phyloP scores from a whole-genome alignment of 2,113 vertebrate genomes.

The Neotoma lepida region DNA sequence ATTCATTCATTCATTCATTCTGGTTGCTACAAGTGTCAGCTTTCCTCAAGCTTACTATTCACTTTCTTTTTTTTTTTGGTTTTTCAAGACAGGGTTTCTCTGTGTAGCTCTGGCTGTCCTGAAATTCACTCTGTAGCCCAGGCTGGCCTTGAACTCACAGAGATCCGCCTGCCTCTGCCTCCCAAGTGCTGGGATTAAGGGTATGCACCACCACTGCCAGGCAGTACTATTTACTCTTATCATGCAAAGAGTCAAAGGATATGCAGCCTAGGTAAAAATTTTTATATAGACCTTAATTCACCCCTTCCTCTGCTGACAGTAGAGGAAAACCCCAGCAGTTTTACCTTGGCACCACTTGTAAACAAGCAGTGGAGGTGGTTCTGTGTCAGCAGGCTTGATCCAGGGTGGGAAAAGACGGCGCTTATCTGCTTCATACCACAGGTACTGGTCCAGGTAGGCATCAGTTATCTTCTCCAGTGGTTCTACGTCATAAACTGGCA shows the following conservation, averaged over 20 bases:
- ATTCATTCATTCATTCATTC: neutral
- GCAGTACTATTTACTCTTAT: neutral
- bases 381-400: constrained; percentile 99
- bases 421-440: constrained; percentile 99
- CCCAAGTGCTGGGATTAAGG: too few species aligned
- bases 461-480: constrained; percentile 99
- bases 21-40: neutral
- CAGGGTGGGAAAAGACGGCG: constrained; percentile 97
- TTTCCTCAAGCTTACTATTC: neutral
- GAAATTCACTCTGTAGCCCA: neutral
- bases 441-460: constrained; percentile 97
- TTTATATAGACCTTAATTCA: neutral
- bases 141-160: neutral
- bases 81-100: neutral
- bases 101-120: neutral
- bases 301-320: neutral
- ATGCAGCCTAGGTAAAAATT: neutral
- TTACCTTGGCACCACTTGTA: constrained; percentile 99
- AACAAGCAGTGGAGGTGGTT: constrained; percentile 96
- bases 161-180: neutral
- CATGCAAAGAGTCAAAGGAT: neutral
- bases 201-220: neutral
- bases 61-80: neutral
- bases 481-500: constrained; percentile 98
- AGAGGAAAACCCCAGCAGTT: constrained; percentile 24